phyloP scores from a whole-genome alignment of 2,113 vertebrate genomes.

The Cololabis saira region DNA sequence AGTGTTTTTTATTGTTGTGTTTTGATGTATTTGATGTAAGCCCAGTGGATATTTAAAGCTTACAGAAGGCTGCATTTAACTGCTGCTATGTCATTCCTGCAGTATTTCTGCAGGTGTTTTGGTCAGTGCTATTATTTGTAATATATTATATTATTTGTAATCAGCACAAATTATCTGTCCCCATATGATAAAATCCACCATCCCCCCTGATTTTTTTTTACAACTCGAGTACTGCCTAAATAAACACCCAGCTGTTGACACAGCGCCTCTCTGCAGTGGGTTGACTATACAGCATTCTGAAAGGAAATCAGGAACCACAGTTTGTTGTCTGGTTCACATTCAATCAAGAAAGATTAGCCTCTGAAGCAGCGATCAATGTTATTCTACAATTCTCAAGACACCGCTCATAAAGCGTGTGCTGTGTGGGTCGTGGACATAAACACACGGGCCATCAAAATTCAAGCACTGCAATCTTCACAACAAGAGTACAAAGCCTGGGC shows the following conservation, averaged over 20 bases:
- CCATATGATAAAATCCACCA: no score
- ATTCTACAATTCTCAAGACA: not conserved
- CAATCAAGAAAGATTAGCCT: constrained; percentile 11
- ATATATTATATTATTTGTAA: no score
- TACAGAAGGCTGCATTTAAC: no score
- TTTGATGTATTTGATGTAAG: no score
- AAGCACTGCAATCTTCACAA: constrained; percentile 40
- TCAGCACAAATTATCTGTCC: no score
- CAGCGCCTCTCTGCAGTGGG: not conserved
- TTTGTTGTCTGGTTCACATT: constrained; percentile 14
- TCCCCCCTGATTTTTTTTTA: no score
- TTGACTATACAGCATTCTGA: not conserved
- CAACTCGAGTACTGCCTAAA: not conserved
- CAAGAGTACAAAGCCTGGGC: constrained; percentile 25
- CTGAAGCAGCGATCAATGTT: constrained; percentile 26
- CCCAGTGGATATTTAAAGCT: no score
- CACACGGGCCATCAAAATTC: constrained; percentile 47
- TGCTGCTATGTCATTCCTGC: no score
- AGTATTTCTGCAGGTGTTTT: no score
- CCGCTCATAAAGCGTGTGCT: constrained; percentile 2
- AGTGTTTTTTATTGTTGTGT: no score
- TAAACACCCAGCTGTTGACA: constrained; percentile 22
- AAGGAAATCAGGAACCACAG: not conserved
- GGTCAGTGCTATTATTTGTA: no score
- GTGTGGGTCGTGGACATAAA: constrained; percentile 33